A percentile compares a stretch with the other conserved stretches of the same genome.
Conservation (phyloP, 1,140 invertebrate genomes). For the Mamestra configurata region DNA sequence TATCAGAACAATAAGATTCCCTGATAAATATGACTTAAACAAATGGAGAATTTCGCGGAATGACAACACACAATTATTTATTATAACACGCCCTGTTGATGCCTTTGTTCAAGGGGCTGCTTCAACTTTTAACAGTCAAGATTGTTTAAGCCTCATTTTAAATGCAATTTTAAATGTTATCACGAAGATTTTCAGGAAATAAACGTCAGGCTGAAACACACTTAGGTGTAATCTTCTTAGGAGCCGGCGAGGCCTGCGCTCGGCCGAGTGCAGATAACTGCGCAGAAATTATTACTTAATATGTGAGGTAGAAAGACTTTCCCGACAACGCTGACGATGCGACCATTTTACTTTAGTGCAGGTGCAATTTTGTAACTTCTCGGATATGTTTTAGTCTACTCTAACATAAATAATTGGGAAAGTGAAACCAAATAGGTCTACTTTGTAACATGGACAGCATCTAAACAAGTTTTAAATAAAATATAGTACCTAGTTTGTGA, state of each 20-base stretch:
- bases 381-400: no score
- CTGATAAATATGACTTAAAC: conserved; percentile 29
- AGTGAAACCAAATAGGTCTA: no score
- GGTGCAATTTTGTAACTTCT: not conserved
- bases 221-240: conserved; percentile 44
- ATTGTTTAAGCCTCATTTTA: conserved; percentile 14
- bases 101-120: not conserved
- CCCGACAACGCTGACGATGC: not conserved
- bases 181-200: conserved; percentile 20
- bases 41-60: conserved; percentile 5
- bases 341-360: not conserved
- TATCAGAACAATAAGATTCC: not conserved
- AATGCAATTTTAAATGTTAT: conserved; percentile 28
- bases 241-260: not conserved
- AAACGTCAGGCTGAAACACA: conserved; percentile 23
- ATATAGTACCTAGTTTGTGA: no score
- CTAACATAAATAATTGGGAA: no score
- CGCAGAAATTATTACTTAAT: conserved; percentile 29
- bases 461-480: no score
- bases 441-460: no score
- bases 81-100: not conserved
- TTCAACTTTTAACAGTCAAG: not conserved
- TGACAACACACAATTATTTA: conserved; percentile 7
- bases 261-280: conserved; percentile 32
- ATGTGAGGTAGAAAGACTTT: conserved; percentile 12